phyloP scores from a whole-genome alignment of 2,888 invertebrate species.

The Melipona beecheii region DNA sequence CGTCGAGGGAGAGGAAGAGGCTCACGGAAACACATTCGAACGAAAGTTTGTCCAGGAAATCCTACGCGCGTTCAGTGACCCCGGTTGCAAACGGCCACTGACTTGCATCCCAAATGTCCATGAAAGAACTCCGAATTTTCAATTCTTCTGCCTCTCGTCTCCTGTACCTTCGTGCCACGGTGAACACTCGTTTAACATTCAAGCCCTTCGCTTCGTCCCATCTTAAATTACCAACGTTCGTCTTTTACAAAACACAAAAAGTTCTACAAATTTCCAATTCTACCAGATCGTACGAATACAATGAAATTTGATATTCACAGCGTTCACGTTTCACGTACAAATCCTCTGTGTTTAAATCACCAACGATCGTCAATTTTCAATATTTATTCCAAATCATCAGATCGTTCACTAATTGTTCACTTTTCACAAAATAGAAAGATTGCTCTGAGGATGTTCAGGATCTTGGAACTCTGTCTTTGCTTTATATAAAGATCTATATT shows the following conservation, averaged over 20 bases:
- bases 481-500: too few relatives aligned
- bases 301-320: background rate
- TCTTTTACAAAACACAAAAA: background rate
- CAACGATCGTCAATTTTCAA: too few relatives aligned
- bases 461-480: too few relatives aligned
- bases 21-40: constrained; percentile 49
- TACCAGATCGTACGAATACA: background rate
- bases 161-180: background rate
- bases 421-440: too few relatives aligned
- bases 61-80: constrained; percentile 60
- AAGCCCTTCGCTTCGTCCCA: background rate
- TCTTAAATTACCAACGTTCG: background rate
- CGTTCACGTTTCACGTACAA: too few relatives aligned
- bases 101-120: constrained; percentile 62
- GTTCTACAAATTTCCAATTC: background rate
- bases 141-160: constrained; percentile 2
- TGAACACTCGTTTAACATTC: background rate
- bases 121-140: constrained; percentile 41
- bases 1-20: constrained; percentile 26
- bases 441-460: too few relatives aligned
- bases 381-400: too few relatives aligned
- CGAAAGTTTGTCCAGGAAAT: constrained; percentile 63
- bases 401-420: too few relatives aligned
- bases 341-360: too few relatives aligned
- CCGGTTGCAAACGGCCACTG: constrained; percentile 51